A percentile compares a stretch with the other conserved stretches of the same genome.
phyloP scores from a whole-genome alignment of 92 coral and sea anemone species.

The Nematostella vectensis region DNA sequence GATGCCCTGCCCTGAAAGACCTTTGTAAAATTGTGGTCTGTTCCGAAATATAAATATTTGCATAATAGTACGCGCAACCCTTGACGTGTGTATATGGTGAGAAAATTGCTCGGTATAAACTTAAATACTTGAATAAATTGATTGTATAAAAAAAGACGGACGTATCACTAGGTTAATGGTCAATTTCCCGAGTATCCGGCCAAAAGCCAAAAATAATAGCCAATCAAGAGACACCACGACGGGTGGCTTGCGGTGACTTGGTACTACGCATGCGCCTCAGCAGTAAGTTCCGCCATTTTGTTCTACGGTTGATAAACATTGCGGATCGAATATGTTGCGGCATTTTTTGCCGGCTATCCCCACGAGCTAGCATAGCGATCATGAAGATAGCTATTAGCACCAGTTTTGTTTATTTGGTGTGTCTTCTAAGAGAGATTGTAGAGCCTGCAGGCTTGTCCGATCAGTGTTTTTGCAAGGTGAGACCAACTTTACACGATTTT shows the following conservation, averaged over 20 bases:
- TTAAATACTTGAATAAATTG: too few relatives aligned
- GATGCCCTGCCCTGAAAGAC: too few relatives aligned
- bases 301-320: background rate
- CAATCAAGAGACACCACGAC: background rate
- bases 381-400: background rate
- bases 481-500: background rate
- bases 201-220: background rate
- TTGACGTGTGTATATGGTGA: too few relatives aligned
- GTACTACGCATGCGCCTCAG: background rate
- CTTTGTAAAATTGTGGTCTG: too few relatives aligned
- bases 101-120: too few relatives aligned
- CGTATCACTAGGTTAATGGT: too few relatives aligned
- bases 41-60: too few relatives aligned
- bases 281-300: background rate
- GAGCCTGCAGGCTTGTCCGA: conserved; percentile 1
- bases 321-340: background rate
- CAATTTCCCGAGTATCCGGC: too few relatives aligned
- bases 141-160: too few relatives aligned
- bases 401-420: background rate
- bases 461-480: conserved; percentile 34
- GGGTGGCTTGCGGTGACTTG: background rate
- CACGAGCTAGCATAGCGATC: background rate
- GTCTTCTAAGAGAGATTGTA: background rate
- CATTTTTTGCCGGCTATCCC: background rate
- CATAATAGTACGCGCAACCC: too few relatives aligned